phyloP scores from a whole-genome alignment of 1,140 invertebrate genomes.

The Limonius californicus region DNA sequence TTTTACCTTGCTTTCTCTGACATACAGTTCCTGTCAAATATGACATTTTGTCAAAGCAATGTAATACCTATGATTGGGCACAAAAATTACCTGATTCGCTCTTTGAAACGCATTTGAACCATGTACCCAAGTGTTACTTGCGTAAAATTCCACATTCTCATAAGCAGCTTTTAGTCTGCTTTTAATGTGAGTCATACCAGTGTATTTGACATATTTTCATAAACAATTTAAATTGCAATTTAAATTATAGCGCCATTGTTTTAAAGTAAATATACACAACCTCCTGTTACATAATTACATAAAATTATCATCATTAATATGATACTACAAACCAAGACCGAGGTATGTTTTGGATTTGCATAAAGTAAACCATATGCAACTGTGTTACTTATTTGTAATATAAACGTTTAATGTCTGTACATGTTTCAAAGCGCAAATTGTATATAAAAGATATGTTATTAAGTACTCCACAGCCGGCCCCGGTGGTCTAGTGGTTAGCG shows the following conservation, averaged over 20 bases:
- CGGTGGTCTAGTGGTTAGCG: too few species aligned
- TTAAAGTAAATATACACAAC: not conserved
- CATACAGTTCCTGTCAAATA: conserved; percentile 24
- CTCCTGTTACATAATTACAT: too few species aligned
- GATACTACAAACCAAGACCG: too few species aligned
- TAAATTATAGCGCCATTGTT: not conserved
- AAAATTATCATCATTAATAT: too few species aligned
- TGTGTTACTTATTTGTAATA: too few species aligned
- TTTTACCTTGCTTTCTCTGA: conserved; percentile 11
- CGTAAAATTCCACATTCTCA: conserved; percentile 23
- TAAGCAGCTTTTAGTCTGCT: conserved; percentile 22
- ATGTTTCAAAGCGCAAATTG: too few species aligned
- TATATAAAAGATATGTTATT: too few species aligned
- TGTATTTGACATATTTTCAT: not conserved
- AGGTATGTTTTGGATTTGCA: too few species aligned
- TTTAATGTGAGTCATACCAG: conserved; percentile 27
- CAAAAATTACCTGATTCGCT: conserved; percentile 31
- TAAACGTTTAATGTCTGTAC: too few species aligned
- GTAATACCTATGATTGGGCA: not conserved
- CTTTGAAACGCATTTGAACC: conserved; percentile 20
- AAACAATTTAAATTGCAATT: not conserved
- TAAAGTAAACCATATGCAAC: too few species aligned
- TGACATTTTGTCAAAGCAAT: not conserved
- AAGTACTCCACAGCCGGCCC: too few species aligned
- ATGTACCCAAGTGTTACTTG: conserved; percentile 22